phyloP scores from a whole-genome alignment of 2,113 vertebrate genomes.

The Donacobius atricapilla region DNA sequence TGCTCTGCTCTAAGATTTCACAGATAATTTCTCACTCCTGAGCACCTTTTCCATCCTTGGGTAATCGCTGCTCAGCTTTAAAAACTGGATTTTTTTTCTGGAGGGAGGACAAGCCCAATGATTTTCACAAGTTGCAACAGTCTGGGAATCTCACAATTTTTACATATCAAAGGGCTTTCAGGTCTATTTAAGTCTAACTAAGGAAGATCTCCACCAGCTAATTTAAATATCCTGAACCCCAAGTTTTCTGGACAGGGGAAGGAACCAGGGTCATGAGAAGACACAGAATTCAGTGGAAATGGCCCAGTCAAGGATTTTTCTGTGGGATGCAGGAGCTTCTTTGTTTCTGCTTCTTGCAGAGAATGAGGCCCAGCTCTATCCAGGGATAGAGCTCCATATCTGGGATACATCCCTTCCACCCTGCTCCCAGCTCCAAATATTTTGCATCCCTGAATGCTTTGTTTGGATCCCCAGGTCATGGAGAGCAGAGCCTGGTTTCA shows the following conservation, averaged over 20 bases:
- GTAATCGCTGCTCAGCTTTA: background rate
- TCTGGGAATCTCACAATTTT: background rate
- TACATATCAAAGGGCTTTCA: background rate
- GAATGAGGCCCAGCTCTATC: background rate
- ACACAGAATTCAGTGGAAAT: background rate
- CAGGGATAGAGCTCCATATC: background rate
- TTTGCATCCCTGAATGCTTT: background rate
- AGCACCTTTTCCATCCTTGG: background rate
- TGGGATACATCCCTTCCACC: background rate
- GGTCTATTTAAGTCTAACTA: background rate
- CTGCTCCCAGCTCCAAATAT: rapidly evolving
- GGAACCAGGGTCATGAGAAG: background rate
- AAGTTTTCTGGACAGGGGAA: background rate
- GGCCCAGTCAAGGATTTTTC: background rate
- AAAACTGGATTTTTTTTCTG: background rate
- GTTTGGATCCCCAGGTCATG: background rate
- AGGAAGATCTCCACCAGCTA: background rate
- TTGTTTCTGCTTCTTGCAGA: background rate
- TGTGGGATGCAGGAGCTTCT: rapidly evolving
- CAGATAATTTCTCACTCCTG: background rate
- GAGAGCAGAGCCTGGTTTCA: background rate
- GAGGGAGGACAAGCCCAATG: background rate
- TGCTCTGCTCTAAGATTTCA: background rate
- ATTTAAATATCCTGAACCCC: too few species aligned
- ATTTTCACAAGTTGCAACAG: background rate